Conservation (phyloP, 2,888 invertebrate species). For the Mantis religiosa region DNA sequence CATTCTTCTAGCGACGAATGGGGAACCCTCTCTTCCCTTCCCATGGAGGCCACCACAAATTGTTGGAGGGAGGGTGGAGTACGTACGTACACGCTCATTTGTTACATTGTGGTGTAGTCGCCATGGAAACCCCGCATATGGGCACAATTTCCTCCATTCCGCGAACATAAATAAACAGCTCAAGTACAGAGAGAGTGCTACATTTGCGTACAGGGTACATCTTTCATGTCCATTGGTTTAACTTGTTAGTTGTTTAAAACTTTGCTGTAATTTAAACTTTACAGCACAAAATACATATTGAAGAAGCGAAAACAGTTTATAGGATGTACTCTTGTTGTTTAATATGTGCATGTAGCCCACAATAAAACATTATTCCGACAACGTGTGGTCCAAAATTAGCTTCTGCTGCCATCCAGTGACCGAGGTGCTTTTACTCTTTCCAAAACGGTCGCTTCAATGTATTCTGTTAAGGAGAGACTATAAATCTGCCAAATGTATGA, state of each 20-base stretch:
- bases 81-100: background rate
- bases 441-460: too few species aligned
- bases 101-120: background rate
- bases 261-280: background rate
- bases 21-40: background rate
- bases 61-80: background rate
- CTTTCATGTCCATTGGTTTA: background rate
- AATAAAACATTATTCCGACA: too few species aligned
- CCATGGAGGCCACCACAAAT: background rate
- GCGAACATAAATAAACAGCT: background rate
- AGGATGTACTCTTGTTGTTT: too few species aligned
- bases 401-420: too few species aligned
- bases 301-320: too few species aligned
- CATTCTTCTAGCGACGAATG: background rate
- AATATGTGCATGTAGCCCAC: too few species aligned
- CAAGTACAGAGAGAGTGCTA: background rate
- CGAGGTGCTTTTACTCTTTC: too few species aligned
- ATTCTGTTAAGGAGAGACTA: too few species aligned
- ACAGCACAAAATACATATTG: background rate
- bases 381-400: too few species aligned
- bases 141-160: background rate
- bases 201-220: background rate
- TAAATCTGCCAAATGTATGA: too few species aligned
- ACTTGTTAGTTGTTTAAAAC: background rate
- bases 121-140: background rate